Conservation (phyloP, 2,797 vertebrate genomes). For the Hydrophis major region DNA sequence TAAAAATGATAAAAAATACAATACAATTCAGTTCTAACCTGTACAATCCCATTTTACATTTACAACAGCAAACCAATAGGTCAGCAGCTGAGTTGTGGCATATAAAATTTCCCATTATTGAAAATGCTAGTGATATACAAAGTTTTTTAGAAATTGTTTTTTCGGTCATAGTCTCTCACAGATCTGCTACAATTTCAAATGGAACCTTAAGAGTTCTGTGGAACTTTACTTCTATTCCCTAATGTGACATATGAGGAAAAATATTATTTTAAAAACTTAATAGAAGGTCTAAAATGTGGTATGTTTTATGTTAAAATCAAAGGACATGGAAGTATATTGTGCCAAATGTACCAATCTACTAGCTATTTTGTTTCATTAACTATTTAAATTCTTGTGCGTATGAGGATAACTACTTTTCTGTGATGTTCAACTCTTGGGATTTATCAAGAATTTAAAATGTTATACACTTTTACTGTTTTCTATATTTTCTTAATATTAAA, state of each 20-base stretch:
- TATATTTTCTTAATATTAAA: neutral
- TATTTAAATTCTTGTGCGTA: neutral
- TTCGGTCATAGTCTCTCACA: neutral
- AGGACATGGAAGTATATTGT: neutral
- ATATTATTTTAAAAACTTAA: neutral
- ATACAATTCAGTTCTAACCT: neutral
- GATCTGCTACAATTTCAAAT: neutral
- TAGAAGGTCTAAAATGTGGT: neutral
- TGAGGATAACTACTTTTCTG: neutral
- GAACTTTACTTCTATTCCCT: neutral
- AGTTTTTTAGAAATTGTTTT: neutral
- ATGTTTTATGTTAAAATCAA: neutral
- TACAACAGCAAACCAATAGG: neutral
- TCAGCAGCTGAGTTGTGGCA: neutral
- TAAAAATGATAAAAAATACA: neutral
- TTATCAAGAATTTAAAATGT: neutral
- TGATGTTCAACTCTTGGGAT: neutral
- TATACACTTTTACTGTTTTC: neutral
- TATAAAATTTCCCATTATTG: neutral
- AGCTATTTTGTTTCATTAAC: neutral
- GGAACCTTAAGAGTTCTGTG: neutral
- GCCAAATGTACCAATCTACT: neutral
- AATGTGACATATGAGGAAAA: neutral
- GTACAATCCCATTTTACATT: neutral
- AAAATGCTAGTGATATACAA: neutral